Evolutionary conservation across 2,888 invertebrate species (phyloP), one percentile per base, ranked within the genome.

Genomic region (Blera fallax): DNA sequence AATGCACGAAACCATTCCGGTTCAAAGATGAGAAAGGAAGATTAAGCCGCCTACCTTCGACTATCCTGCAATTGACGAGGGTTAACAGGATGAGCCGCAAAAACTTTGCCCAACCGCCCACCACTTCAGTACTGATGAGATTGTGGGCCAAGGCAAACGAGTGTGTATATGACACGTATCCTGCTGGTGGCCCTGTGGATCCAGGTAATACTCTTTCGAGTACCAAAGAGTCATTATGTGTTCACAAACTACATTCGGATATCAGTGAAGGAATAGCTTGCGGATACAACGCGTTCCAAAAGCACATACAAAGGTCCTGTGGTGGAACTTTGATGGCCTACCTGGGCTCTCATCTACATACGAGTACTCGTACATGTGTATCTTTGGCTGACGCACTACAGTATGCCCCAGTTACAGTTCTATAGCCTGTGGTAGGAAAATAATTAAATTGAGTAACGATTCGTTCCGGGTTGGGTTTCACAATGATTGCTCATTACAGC

Each of bases 361-460:
- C n/a, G n/a, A n/a, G n/a, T n/a, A n/a, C n/a, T n/a, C n/a, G n/a
- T n/a, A 27, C 11, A 62, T 40, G 29, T 62, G 73, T 73, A 32
- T 69, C 73, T 69, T 56, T 43, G 50, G 27, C 74, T 56, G 29
- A 76, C 64, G 65, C 74, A 76, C 72, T 78, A 70, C 52, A 72
- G 64, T 65, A 21, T 54, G 80, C 70, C 40, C 80, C 56, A 85
- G 70, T 85, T 85, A 76, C 80, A 43, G 70, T 74, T 74, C 58
- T 76, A 74, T 65, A 52, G 74, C 76, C 29, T 52, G 74, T 24
- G 80, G 80, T 85, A 60, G 70, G 43, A 70, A 85, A 85, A 80
- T 85, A 85, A 85, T 85, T 85, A 85, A 85, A 85, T 85, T 80
- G 80, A 76, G 80, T 80, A 85, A 85, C 74, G 84, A 85, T 76